Evolutionary conservation across 2,113 vertebrate species (phyloP).

Genomic region (Carettochelys insculpta): DNA sequence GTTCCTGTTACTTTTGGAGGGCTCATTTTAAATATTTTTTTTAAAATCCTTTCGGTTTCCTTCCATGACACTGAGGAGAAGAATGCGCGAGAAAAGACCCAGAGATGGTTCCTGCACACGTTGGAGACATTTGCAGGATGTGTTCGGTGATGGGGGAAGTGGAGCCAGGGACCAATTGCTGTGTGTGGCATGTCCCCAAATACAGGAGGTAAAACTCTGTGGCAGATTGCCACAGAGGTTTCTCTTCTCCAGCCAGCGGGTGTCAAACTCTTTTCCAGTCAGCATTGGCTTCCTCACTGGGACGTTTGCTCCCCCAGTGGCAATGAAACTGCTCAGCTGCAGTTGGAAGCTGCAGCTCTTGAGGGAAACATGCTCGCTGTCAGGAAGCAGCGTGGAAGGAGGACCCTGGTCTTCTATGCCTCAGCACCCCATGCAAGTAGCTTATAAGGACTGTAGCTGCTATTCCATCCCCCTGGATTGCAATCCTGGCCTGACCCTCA

Average conservation of each 20-base stretch:
- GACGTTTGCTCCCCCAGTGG: not conserved
- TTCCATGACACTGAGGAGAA: not conserved
- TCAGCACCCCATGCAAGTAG: not conserved
- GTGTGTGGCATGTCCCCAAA: not conserved
- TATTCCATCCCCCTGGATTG: rapidly evolving
- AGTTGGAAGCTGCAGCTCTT: not conserved
- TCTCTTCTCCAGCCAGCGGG: rapidly evolving
- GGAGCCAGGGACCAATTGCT: not conserved
- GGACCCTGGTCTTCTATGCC: not conserved
- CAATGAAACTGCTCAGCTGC: not conserved
- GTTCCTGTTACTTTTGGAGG: rapidly evolving
- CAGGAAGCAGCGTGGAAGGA: rapidly evolving
- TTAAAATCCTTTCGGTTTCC: not conserved
- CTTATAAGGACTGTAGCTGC: not conserved
- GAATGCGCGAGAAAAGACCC: not conserved
- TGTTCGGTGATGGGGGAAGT: slow-evolving; percentile 1
- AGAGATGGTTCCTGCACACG: not conserved
- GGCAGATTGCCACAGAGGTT: not conserved
- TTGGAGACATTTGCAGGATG: not conserved
- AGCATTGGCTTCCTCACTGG: not conserved
- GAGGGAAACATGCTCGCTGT: not conserved
- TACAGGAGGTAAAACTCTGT: not conserved
- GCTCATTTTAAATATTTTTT: not conserved
- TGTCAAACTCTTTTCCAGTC: not conserved
- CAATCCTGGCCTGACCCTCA: rapidly evolving